Evolutionary conservation across 1,140 invertebrate species (phyloP), one percentile per base, ranked within the genome.

Genomic region (Cydia splendana): DNA sequence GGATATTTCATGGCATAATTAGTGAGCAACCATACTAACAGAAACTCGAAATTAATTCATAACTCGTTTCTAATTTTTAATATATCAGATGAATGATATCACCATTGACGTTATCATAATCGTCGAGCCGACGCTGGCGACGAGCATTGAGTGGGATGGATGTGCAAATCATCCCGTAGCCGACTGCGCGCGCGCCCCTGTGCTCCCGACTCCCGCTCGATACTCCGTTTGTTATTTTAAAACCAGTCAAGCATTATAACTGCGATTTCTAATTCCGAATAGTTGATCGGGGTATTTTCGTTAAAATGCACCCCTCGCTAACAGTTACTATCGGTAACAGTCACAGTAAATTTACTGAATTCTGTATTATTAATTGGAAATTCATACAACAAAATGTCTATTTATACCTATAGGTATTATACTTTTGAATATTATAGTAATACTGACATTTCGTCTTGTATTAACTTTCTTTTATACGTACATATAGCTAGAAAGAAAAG

Each of bases 211-310:
- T 48, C 45, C 45, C 57, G 57, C 57, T 24, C 57, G 13, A 48
- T 53, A 62, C 57, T 62, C 57, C 57, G 57, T 62, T 62, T 62
- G 57, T 62, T 62, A 62, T 62, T 62, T 62, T 62, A 62, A 62
- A 62, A 62, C 57, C 57, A 62, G 57, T 24, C 18, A 62, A 24
- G 57, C 57, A 24, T 62, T 62, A 62, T 62, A 62, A 62, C 57
- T 62, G 57, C 57, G 57, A 62, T 62, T 62, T 24, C 18, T 6
- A 62, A 62, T 62, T 62, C 57, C 20, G 20, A 62, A 62, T 62
- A 12, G 57, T 12, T 62, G 57, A 62, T 62, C 57, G 57, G 57
- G 57, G 57, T 62, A 62, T 62, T 62, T 24, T 62, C 6, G 57
- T 62, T 62, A 62, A 62, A 62, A 62, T 62, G 57, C 57, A 62